These are phyloP conservation scores for Caenorhabditis uteleia DNA, from an alignment of 2,888 invertebrate species.

Conservation along the genomic window DNA sequence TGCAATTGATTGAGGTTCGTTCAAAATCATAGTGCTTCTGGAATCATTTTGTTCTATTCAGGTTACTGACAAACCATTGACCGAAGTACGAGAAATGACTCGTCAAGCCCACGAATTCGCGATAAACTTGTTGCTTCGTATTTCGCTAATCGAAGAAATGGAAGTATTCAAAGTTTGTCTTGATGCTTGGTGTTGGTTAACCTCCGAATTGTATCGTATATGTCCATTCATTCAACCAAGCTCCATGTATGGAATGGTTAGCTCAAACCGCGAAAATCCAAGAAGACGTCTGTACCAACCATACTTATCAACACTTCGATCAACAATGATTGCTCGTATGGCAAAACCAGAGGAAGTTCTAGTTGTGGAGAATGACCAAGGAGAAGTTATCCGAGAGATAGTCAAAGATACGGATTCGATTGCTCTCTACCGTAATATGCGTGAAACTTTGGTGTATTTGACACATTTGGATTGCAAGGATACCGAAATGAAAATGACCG, in stretches of 20 bases:
- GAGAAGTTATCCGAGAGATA: conserved; percentile 95
- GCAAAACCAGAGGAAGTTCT: conserved; percentile 99
- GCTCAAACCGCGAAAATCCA: conserved; percentile 15
- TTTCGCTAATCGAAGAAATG: conserved; percentile 95
- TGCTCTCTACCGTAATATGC: conserved; percentile 97
- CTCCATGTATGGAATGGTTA: conserved; percentile 21
- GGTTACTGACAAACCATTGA: conserved; percentile 20
- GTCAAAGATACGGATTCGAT: conserved; percentile 99
- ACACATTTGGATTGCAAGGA: conserved; percentile 97
- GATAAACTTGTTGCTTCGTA: conserved; percentile 72
- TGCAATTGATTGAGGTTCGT: conserved; percentile 71
- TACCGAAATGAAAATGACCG: conserved; percentile 98
- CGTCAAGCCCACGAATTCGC: conserved; percentile 57
- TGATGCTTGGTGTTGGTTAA: conserved; percentile 95
- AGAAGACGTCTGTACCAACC: conserved; percentile 24
- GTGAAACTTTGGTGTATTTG: conserved; percentile 80
- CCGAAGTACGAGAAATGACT: conserved; percentile 12
- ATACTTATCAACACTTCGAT: conserved; percentile 77
- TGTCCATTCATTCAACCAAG: conserved; percentile 76
- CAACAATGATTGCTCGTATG: conserved; percentile 99
- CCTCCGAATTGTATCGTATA: conserved; percentile 89
- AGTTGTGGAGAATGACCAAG: conserved; percentile 99
- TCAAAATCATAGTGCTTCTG: not conserved
- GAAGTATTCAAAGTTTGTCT: conserved; percentile 99
- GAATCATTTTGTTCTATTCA: not conserved